These are phyloP conservation scores for Australoheros scitulus DNA, from an alignment of 2,113 vertebrate species.

Conservation along the genomic window DNA sequence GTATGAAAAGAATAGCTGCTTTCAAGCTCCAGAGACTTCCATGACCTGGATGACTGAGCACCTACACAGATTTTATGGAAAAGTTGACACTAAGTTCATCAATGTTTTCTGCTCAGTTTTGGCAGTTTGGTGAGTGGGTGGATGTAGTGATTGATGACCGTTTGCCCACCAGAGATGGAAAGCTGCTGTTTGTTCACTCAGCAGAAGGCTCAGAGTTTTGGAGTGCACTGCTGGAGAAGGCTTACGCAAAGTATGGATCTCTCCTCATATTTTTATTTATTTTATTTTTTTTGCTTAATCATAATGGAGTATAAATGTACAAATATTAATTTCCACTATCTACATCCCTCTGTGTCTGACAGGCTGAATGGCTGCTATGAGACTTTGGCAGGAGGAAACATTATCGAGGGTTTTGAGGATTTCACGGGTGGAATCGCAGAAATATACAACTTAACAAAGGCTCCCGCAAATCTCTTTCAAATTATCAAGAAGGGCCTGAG, in stretches of 20 bases:
- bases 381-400: slow-evolving; percentile 88
- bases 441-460: slow-evolving; percentile 80
- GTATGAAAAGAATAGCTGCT: too few species aligned
- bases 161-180: slow-evolving; percentile 76
- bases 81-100: neutral
- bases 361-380: slow-evolving; percentile 91
- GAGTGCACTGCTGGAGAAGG: slow-evolving; percentile 79
- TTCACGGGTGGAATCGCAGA: slow-evolving; percentile 95
- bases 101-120: slow-evolving; percentile 71
- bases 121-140: slow-evolving; percentile 83
- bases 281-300: neutral
- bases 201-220: slow-evolving; percentile 79
- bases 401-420: slow-evolving; percentile 94
- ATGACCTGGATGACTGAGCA: neutral
- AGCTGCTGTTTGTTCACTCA: slow-evolving; percentile 83
- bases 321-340: neutral
- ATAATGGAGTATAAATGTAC: neutral
- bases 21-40: too few species aligned
- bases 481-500: slow-evolving; percentile 73
- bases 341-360: neutral
- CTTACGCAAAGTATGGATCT: slow-evolving; percentile 75
- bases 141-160: slow-evolving; percentile 82
- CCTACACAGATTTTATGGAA: neutral
- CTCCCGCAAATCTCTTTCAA: slow-evolving; percentile 74
- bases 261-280: neutral